Conservation (phyloP, 2,888 invertebrate genomes). For the Sinopyrophorus schimmeli region DNA sequence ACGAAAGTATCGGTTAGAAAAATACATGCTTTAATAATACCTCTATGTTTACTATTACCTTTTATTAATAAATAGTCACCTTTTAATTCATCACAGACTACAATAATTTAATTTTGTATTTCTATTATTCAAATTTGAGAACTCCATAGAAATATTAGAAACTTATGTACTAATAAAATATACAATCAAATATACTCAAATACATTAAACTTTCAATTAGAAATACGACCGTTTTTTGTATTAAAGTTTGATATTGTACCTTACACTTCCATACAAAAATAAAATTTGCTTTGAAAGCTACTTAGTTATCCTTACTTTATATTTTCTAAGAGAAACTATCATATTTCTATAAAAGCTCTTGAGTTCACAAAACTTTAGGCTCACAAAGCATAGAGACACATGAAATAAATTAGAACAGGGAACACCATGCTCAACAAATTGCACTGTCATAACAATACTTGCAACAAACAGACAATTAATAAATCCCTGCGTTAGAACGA, state of each 20-base stretch:
- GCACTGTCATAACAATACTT: conserved; percentile 16
- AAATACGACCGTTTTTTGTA: conserved; percentile 7
- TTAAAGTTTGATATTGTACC: conserved; percentile 30
- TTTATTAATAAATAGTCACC: conserved; percentile 56
- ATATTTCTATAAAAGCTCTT: too few relatives aligned
- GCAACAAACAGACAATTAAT: too few relatives aligned
- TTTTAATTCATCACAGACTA: conserved; percentile 57
- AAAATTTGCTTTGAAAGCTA: conserved; percentile 45
- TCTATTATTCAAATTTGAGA: conserved; percentile 32
- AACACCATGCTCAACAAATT: too few relatives aligned
- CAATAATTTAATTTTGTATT: conserved; percentile 49
- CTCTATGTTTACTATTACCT: conserved; percentile 48
- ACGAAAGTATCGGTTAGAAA: conserved; percentile 51
- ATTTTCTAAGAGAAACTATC: conserved; percentile 34
- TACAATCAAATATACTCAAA: conserved; percentile 26
- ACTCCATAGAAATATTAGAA: conserved; percentile 26
- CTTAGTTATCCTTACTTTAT: conserved; percentile 35
- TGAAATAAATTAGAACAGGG: too few relatives aligned
- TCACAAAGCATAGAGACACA: too few relatives aligned
- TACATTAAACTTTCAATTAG: conserved; percentile 17
- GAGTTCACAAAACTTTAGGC: too few relatives aligned
- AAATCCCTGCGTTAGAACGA: conserved; percentile 2
- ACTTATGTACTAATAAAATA: conserved; percentile 31
- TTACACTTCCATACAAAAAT: conserved; percentile 43
- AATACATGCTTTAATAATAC: conserved; percentile 52